These are phyloP conservation scores for Mycalesis mineus DNA, from an alignment of 2,888 invertebrate genomes.

Conservation along the genomic window DNA sequence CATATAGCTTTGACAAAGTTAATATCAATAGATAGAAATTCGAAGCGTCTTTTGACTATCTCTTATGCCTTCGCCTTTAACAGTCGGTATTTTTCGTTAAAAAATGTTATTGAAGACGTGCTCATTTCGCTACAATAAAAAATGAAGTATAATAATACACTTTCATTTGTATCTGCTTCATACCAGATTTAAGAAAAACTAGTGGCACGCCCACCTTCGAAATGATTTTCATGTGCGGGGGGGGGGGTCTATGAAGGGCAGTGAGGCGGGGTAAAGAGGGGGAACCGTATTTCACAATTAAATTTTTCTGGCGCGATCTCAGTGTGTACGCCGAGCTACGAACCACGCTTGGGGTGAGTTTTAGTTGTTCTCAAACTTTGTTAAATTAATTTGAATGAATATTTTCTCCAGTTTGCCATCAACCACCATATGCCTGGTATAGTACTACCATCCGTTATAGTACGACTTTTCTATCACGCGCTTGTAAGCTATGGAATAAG, in stretches of 20 bases:
- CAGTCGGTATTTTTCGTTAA: too few species aligned
- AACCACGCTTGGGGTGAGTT: slow-evolving; percentile 52
- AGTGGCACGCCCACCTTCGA: slow-evolving; percentile 34
- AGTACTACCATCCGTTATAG: too few species aligned
- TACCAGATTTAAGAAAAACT: slow-evolving; percentile 26
- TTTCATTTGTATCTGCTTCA: slow-evolving; percentile 25
- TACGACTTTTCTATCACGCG: too few species aligned
- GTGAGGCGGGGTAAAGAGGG: slow-evolving; percentile 28
- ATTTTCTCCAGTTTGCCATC: too few species aligned
- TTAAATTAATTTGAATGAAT: neutral
- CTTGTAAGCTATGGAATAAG: too few species aligned
- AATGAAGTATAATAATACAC: slow-evolving; percentile 4
- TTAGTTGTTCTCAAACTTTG: slow-evolving; percentile 40
- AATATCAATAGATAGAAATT: too few species aligned
- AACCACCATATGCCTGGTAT: too few species aligned
- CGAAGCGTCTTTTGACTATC: too few species aligned
- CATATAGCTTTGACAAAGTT: too few species aligned
- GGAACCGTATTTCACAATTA: slow-evolving; percentile 71
- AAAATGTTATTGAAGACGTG: too few species aligned
- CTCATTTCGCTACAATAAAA: too few species aligned
- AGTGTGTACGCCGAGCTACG: slow-evolving; percentile 63
- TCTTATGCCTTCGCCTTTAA: too few species aligned
- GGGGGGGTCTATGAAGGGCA: slow-evolving; percentile 21
- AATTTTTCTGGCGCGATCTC: slow-evolving; percentile 72
- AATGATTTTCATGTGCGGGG: slow-evolving; percentile 36